Evolutionary conservation across 2,797 vertebrate genomes (phyloP).

Genomic region (Discoglossus pictus): DNA sequence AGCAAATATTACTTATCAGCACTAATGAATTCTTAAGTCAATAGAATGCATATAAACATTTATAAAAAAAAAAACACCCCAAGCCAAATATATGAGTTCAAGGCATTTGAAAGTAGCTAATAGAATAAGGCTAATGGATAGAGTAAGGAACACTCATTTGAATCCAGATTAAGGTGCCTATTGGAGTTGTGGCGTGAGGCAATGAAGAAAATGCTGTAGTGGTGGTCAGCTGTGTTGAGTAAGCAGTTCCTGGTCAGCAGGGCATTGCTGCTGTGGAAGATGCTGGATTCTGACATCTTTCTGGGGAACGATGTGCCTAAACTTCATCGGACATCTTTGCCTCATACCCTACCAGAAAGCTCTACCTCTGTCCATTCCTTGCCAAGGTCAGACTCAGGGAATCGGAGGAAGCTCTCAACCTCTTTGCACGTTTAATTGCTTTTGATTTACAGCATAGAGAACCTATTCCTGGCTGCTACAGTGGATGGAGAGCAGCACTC

Average conservation of each 20-base stretch:
- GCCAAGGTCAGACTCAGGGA: constrained; percentile 68
- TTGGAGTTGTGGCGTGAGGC: background rate
- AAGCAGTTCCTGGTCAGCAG: constrained; percentile 60
- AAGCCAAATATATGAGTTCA: too few species aligned
- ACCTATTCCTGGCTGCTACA: background rate
- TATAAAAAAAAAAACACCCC: too few species aligned
- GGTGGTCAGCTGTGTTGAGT: constrained; percentile 57
- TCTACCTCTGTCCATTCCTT: constrained; percentile 62
- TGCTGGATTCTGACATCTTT: constrained; percentile 48
- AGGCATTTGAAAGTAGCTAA: too few species aligned
- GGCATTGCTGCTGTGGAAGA: constrained; percentile 51
- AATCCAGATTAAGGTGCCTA: too few species aligned
- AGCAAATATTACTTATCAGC: too few species aligned
- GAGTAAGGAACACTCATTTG: too few species aligned
- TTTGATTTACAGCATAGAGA: background rate
- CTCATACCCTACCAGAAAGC: constrained; percentile 64
- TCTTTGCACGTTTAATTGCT: background rate
- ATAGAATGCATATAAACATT: too few species aligned
- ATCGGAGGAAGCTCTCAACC: background rate
- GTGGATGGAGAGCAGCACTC: background rate
- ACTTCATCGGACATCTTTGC: constrained; percentile 69
- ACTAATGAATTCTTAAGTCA: too few species aligned
- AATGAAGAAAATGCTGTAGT: constrained; percentile 10
- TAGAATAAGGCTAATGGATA: too few species aligned
- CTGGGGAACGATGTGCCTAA: constrained; percentile 67